A percentile compares a stretch with the other conserved stretches of the same genome.
Conservation (phyloP, 2,888 invertebrate species). For the Polymixis flavicincta region DNA sequence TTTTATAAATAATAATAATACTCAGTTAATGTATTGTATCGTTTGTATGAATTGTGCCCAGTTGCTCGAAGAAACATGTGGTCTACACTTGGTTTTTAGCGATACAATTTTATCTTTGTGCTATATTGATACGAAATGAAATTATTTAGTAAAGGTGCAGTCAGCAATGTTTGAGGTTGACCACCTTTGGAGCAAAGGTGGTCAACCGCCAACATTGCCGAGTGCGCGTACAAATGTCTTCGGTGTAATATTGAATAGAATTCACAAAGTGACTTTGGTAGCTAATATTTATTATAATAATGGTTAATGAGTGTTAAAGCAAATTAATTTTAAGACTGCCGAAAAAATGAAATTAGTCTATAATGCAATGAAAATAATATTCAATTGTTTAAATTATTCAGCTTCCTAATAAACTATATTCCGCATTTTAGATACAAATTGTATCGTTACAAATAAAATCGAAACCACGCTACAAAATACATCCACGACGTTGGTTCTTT, state of each 20-base stretch:
- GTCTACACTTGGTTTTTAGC: slow-evolving; percentile 15
- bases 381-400: background rate
- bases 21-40: slow-evolving; percentile 67
- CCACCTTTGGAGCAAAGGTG: background rate
- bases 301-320: background rate
- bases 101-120: slow-evolving; percentile 20
- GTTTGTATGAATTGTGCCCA: slow-evolving; percentile 52
- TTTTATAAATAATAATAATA: slow-evolving; percentile 73
- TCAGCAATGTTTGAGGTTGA: background rate
- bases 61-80: slow-evolving; percentile 4
- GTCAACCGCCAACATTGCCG: background rate
- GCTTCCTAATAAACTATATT: no score
- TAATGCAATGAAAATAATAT: background rate
- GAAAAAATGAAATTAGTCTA: background rate
- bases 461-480: slow-evolving; percentile 10
- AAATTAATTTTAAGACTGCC: slow-evolving; percentile 6
- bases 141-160: background rate
- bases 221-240: background rate
- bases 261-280: background rate
- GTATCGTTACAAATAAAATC: slow-evolving; percentile 18
- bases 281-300: background rate
- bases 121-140: background rate
- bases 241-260: background rate
- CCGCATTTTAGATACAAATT: background rate
- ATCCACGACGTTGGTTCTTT: slow-evolving; percentile 36